Conservation (phyloP, 2,888 invertebrate genomes). For the Spisula solida region DNA sequence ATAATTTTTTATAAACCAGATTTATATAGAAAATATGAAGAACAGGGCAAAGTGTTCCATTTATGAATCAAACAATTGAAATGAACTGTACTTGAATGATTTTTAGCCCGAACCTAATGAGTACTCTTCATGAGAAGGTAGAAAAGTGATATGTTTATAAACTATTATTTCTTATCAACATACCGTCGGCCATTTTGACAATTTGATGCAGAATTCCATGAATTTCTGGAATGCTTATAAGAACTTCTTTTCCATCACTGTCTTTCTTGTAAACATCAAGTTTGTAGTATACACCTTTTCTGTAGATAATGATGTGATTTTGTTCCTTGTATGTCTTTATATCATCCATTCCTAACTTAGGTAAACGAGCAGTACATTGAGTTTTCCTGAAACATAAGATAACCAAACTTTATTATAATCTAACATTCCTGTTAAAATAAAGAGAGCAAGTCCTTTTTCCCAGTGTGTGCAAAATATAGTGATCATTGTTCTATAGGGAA, state of each 20-base stretch:
- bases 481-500: too few species aligned
- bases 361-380: slow-evolving; percentile 76
- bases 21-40: not conserved
- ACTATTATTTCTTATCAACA: not conserved
- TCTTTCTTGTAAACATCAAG: slow-evolving; percentile 74
- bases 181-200: slow-evolving; percentile 75
- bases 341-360: slow-evolving; percentile 76
- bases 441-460: too few species aligned
- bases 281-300: slow-evolving; percentile 79
- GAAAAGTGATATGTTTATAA: not conserved
- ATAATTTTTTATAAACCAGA: too few species aligned
- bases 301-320: slow-evolving; percentile 78
- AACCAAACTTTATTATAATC: not conserved
- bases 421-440: too few species aligned
- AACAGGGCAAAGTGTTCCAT: not conserved
- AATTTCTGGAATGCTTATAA: slow-evolving; percentile 75
- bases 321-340: slow-evolving; percentile 71
- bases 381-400: slow-evolving; percentile 70
- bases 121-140: too few species aligned
- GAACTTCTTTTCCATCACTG: slow-evolving; percentile 72
- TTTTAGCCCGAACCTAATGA: not conserved
- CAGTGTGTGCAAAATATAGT: too few species aligned
- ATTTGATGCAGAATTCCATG: slow-evolving; percentile 72
- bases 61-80: not conserved
- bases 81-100: not conserved